Conservation (phyloP, 2,888 invertebrate genomes). For the Ditylenchus weischeri region DNA sequence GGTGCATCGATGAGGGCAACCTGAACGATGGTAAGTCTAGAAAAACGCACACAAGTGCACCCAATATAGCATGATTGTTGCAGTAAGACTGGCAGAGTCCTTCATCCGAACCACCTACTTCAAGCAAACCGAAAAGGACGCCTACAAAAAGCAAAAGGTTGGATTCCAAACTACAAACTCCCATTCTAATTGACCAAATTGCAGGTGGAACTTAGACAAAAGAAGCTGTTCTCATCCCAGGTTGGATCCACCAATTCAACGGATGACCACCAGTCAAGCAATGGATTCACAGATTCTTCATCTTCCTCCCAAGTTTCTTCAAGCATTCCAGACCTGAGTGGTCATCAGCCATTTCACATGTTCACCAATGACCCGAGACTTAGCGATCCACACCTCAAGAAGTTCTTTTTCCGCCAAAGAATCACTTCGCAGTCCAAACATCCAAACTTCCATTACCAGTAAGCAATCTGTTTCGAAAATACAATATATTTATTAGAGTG, state of each 20-base stretch:
- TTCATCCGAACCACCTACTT: conserved; percentile 37
- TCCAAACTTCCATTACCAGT: conserved; percentile 38
- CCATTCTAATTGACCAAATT: neutral
- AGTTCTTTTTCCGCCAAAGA: conserved; percentile 47
- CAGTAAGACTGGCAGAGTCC: conserved; percentile 27
- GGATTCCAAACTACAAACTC: neutral
- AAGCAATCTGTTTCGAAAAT: conserved; percentile 14
- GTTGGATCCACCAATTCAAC: neutral
- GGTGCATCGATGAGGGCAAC: conserved; percentile 35
- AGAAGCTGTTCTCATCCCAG: conserved; percentile 4
- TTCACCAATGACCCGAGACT: conserved; percentile 26
- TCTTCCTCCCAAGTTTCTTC: neutral
- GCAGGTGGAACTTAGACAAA: conserved; percentile 7
- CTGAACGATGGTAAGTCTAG: conserved; percentile 10
- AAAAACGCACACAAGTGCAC: no score
- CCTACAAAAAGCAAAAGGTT: conserved; percentile 19
- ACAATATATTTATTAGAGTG: conserved; percentile 18
- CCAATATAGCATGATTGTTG: no score
- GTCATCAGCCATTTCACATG: neutral
- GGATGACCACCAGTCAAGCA: neutral
- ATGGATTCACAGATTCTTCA: conserved; percentile 8
- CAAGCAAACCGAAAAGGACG: conserved; percentile 37
- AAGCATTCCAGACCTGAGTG: neutral
- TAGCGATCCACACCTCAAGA: conserved; percentile 35
- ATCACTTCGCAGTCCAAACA: conserved; percentile 40